Evolutionary conservation across 1,140 invertebrate genomes (phyloP).

Genomic region (Aphelinus certus): DNA sequence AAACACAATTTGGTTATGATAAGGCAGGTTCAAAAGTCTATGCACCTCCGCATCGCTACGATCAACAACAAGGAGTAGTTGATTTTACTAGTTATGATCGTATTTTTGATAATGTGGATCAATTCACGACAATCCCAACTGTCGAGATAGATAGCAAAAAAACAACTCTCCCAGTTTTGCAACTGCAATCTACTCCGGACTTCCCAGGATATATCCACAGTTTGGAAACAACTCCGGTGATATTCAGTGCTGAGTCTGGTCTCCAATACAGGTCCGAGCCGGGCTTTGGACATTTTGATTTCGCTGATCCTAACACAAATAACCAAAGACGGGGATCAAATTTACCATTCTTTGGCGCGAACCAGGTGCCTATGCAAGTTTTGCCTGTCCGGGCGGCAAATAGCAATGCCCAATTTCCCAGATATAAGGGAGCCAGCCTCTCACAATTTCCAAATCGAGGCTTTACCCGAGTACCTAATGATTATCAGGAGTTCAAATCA

Average conservation of each 20-base stretch:
- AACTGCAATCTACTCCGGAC: constrained; percentile 42
- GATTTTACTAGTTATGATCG: too few relatives aligned
- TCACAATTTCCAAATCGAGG: constrained; percentile 13
- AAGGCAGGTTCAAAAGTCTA: constrained; percentile 4
- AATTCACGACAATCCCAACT: constrained; percentile 13
- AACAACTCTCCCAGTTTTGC: constrained; percentile 39
- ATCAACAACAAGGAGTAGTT: not conserved
- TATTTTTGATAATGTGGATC: constrained; percentile 15
- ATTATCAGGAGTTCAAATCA: constrained; percentile 51
- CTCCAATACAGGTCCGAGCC: constrained; percentile 44
- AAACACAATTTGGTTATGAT: not conserved
- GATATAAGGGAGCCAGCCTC: constrained; percentile 47
- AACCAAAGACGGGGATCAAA: constrained; percentile 23
- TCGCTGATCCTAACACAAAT: constrained; percentile 32
- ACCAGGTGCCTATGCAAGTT: constrained; percentile 41
- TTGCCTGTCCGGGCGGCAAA: constrained; percentile 44
- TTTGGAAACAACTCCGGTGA: constrained; percentile 45
- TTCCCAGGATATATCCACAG: constrained; percentile 37
- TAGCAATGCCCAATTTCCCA: constrained; percentile 47
- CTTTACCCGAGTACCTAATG: constrained; percentile 30
- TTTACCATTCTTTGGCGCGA: constrained; percentile 20
- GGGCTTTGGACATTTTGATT: constrained; percentile 43
- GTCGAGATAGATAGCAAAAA: constrained; percentile 26
- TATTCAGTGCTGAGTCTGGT: constrained; percentile 41
- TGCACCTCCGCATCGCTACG: not conserved